A percentile compares a stretch with the other conserved stretches of the same genome.
Conservation (phyloP, 1,140 invertebrate genomes). For the Meloidogyne exigua region DNA sequence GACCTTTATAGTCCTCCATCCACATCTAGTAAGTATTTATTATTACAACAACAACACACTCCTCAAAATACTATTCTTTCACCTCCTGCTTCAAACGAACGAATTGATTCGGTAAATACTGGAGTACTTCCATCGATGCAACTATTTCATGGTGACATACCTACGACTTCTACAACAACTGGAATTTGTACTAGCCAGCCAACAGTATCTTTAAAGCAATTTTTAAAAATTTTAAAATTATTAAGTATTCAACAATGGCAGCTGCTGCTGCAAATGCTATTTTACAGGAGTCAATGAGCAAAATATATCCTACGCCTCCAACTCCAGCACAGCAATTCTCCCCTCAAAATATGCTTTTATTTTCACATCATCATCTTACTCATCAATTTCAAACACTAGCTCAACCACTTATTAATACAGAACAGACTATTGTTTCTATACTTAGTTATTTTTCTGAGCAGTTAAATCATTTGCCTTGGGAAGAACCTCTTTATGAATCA, state of each 20-base stretch:
- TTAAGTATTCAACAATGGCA: neutral
- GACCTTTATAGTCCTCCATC: neutral
- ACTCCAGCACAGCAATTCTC: constrained; percentile 54
- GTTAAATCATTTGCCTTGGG: neutral
- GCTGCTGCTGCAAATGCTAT: neutral
- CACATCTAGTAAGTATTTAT: neutral
- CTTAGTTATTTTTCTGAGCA: neutral
- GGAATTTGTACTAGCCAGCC: neutral
- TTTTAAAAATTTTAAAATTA: neutral
- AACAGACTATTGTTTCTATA: neutral
- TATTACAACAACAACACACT: neutral
- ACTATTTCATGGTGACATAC: neutral
- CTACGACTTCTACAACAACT: neutral
- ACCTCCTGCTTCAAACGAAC: constrained; percentile 45
- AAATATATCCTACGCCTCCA: constrained; percentile 50
- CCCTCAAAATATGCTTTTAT: constrained; percentile 40
- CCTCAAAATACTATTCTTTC: constrained; percentile 30
- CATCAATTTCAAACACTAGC: constrained; percentile 15
- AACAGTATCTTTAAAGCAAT: neutral
- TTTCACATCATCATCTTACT: constrained; percentile 3
- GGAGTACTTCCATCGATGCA: neutral
- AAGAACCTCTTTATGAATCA: neutral
- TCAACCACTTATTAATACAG: neutral
- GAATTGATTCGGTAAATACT: constrained; percentile 19
- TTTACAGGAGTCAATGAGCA: constrained; percentile 33